phyloP scores from a whole-genome alignment of 2,888 invertebrate species.

The Brenthis ino region DNA sequence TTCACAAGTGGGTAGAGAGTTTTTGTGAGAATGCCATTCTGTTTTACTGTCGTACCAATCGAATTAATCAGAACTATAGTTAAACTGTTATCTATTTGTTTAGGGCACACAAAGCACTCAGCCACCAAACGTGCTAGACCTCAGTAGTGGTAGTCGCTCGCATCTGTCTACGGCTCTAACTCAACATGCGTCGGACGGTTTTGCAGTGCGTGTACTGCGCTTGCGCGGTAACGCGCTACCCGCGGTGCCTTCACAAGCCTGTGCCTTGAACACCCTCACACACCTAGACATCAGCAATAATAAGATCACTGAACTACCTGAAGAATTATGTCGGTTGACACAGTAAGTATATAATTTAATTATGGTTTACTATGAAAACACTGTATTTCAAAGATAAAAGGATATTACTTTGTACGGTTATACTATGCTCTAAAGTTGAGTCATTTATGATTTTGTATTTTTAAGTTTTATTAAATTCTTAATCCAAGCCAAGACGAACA shows the following conservation, averaged over 20 bases:
- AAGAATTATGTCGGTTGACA: constrained; percentile 81
- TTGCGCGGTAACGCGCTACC: constrained; percentile 81
- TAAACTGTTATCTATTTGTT: constrained; percentile 38
- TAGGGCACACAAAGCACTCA: constrained; percentile 75
- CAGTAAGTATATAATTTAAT: constrained; percentile 59
- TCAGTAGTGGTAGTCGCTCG: constrained; percentile 66
- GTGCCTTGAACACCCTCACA: constrained; percentile 83
- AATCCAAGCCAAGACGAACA: too few species aligned
- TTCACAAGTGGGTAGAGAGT: too few species aligned
- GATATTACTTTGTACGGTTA: too few species aligned
- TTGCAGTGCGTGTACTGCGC: constrained; percentile 64
- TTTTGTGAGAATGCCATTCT: too few species aligned
- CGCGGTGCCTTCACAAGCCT: constrained; percentile 82
- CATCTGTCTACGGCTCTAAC: constrained; percentile 62
- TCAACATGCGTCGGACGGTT: constrained; percentile 64
- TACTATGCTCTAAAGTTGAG: too few species aligned
- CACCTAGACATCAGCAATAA: constrained; percentile 87
- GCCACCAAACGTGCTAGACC: constrained; percentile 71
- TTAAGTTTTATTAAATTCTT: too few species aligned
- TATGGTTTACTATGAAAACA: constrained; percentile 2
- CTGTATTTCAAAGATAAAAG: not conserved
- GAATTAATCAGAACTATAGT: not conserved
- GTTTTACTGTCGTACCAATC: too few species aligned
- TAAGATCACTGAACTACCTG: constrained; percentile 83
- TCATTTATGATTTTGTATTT: too few species aligned